Base-by-base conservation (phyloP, 2,113 vertebrate species). In the Orthonyx spaldingii region DNA sequence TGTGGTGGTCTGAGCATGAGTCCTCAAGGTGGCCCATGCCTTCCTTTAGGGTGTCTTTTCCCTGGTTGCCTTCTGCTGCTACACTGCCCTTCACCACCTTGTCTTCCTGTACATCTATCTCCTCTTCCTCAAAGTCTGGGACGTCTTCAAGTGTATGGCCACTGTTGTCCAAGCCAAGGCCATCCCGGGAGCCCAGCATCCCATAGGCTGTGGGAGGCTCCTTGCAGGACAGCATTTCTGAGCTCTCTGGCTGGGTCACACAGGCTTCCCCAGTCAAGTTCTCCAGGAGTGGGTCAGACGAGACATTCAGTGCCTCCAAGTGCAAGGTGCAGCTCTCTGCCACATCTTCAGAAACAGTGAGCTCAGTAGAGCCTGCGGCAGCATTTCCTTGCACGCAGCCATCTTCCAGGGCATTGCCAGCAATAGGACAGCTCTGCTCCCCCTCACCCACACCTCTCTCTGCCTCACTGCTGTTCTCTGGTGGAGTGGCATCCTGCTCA, bases 281-380 rank as follows among this genome's bases (percentile, higher is more conserved):
- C 32, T 95, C 97, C 77, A 98, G 91, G 41, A 94, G 50, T 6
- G 89, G 84, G 14, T 97, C 97, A 21, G 94, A 88, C 0, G 94
- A 76, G 74, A 97, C 94, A 0, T 94, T 89, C 50, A 98, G 87
- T 10, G 96, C 64, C 86, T 98, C 98, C 10, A 98, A 92, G 47
- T 97, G 98, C 55, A 98, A 91, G 1, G 96, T 97, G 87, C 98
- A 98, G 89, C 85, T 80, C 39, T 95, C 94, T 6, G 72, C 71
- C 5, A 46, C 32, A 8, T 84, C 71, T n/a, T 74, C 74, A 22
- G 96, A 69, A 84, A 93, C 57, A 37, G 60, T 1, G 2, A 94
- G 33, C 20, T 83, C 75, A 44, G 69, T 1, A 9, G 61, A 88
- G 46, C 44, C 78, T 64, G 39, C 11, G 13, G 77, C 55, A 65